Base-by-base conservation (phyloP, 2,113 vertebrate genomes). In the Leptocoma aspasia region DNA sequence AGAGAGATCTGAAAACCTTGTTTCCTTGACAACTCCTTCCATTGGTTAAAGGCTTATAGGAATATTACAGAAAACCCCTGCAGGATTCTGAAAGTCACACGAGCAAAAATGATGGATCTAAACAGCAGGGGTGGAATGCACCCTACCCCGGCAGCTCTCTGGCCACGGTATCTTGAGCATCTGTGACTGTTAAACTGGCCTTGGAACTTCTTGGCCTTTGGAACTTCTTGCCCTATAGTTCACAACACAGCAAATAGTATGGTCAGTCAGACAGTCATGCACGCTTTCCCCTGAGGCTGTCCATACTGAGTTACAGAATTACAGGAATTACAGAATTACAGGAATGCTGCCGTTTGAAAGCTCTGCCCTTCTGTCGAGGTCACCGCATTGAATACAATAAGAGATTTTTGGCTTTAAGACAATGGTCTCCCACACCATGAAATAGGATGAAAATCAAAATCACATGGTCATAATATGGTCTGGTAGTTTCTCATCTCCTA, bases 301-400 rank as follows among this genome's bases (percentile, higher is more conserved):
- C 15, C 24, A 3, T 59, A 11, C 2, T 21, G n/a, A 12, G 15
- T 72, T 68, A 42, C 8, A 39, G 44, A 79, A 79, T 33, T 61
- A 31, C 13, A 52, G 22, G 37, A 12, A 15, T 85, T 59, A n/a
- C 11, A 27, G 24, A 39, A 60, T 39, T 60, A 27, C 5, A 42
- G 26, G 20, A 83, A 31, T 33, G 15, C 0, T 2, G 5, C 6
- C 1, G 0, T 41, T 66, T 52, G 13, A 45, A 86, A 56, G 41
- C 8, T 64, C 37, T 90, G 31, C 30, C 4, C 6, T 33, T 61
- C 11, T 53, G 7, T 50, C 23, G 10, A 23, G 11, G 4, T 49
- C 31, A 76, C 42, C 63, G 26, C 30, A 30, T 7, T 50, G 35
- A 45, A 42, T 45, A 8, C 15, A 57, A 3, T 21, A 26, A 81